Percentiles rank a stretch among this genome's conserved stretches.
phyloP scores from a whole-genome alignment of 1,140 invertebrate species.

The Campoletis sonorensis region DNA sequence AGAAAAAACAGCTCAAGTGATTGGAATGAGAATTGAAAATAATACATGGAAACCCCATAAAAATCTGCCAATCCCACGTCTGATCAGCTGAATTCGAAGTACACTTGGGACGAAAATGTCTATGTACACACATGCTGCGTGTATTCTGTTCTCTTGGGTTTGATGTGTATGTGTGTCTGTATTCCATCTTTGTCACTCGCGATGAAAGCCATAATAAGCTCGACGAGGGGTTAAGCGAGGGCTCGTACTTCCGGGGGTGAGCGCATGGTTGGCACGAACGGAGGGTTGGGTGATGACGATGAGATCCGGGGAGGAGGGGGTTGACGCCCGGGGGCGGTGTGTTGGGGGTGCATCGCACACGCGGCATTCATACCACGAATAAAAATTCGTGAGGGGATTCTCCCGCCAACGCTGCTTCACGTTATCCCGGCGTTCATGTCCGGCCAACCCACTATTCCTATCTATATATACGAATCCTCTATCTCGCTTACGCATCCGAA shows the following conservation, averaged over 20 bases:
- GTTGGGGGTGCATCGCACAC: conserved; percentile 65
- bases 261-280: conserved; percentile 41
- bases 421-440: conserved; percentile 1
- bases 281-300: background rate
- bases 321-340: conserved; percentile 58
- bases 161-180: background rate
- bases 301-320: conserved; percentile 48
- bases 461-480: background rate
- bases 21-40: conserved; percentile 21
- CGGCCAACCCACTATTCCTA: conserved; percentile 28
- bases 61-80: conserved; percentile 44
- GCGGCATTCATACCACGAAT: conserved; percentile 60
- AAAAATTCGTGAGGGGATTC: conserved; percentile 48
- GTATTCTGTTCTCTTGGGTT: conserved; percentile 28
- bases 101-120: conserved; percentile 22
- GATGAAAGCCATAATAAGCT: conserved; percentile 63
- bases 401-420: background rate
- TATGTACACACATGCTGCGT: background rate
- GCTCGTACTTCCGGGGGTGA: conserved; percentile 56
- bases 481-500: background rate
- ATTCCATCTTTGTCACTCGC: conserved; percentile 48
- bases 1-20: background rate
- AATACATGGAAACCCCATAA: conserved; percentile 44
- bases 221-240: conserved; percentile 61
- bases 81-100: background rate